Base-by-base conservation (phyloP, 2,888 invertebrate genomes). In the Pseudococcus viburni region DNA sequence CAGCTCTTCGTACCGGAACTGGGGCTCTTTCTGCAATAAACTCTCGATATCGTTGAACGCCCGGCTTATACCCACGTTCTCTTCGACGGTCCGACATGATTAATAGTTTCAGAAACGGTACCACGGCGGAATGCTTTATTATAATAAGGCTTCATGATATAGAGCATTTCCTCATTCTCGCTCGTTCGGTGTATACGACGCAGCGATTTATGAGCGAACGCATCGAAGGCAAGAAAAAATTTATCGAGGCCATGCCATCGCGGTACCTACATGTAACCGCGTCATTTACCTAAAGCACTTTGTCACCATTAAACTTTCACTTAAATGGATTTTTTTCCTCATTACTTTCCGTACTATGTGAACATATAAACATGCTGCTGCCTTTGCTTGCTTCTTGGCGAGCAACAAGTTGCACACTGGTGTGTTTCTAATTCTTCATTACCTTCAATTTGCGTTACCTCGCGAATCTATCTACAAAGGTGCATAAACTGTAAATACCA, bases 121-220 rank as follows among this genome's bases (percentile, higher is more conserved):
- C 42, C n/a, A 42, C 42, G 26, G 80, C 9, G 77, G 39, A 39
- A 77, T 77, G 39, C 33, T 77, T 77, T 77, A 77, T 77, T 77
- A 77, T 77, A 77, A 77, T 77, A 77, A 77, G 39, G 77, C 77
- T 22, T 17, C 22, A 77, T 77, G 77, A 77, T 77, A 77, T 77
- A 77, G 77, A 22, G 77, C 68, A 68, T 77, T 77, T 26, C 17
- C 77, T 77, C 77, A 22, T 39, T 39, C 15, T 33, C 11, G 17
- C 77, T 15, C 39, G 17, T 77, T 33, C 39, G 17, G 26, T 22
- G 77, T 77, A 77, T 77, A 77, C 22, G 39, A 39, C 8, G 77
- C 39, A 15, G 39, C 77, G 77, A 77, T 77, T 77, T 77, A 77
- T 39, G 77, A 77, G 39, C 39, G 17, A 77, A 77, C 77, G 77